Percentiles rank a stretch among this genome's conserved stretches.
phyloP scores from a whole-genome alignment of 2,797 vertebrate species.

The Coranthus polyacanthus region DNA sequence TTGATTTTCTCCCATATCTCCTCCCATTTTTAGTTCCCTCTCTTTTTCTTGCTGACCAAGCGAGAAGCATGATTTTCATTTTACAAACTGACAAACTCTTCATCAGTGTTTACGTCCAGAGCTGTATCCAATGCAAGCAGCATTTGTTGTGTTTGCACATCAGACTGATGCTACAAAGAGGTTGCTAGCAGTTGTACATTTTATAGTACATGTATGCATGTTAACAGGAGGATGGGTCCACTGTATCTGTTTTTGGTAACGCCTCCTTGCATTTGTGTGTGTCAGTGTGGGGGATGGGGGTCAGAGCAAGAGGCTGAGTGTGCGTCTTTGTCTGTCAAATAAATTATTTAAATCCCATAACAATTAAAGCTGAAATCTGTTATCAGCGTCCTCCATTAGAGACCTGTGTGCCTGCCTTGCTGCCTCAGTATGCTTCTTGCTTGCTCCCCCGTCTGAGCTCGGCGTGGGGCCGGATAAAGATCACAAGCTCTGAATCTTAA shows the following conservation, averaged over 20 bases:
- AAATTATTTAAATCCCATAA: slow-evolving; percentile 87
- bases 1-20: not conserved
- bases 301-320: slow-evolving; percentile 49
- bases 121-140: slow-evolving; percentile 23
- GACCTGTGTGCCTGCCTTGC: slow-evolving; percentile 41
- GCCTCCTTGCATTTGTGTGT: slow-evolving; percentile 8
- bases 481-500: slow-evolving; percentile 75
- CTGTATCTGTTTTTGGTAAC: not conserved
- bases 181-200: slow-evolving; percentile 5
- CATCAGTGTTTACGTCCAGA: slow-evolving; percentile 17
- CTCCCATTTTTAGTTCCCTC: not conserved
- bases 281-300: slow-evolving; percentile 48
- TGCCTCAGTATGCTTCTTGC: slow-evolving; percentile 36
- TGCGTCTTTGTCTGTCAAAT: slow-evolving; percentile 78
- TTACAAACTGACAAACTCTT: slow-evolving; percentile 23
- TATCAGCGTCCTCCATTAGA: slow-evolving; percentile 77
- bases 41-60: slow-evolving; percentile 20
- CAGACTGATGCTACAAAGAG: slow-evolving; percentile 11
- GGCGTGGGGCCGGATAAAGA: slow-evolving; percentile 66
- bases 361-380: slow-evolving; percentile 84
- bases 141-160: slow-evolving; percentile 18
- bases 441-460: slow-evolving; percentile 37
- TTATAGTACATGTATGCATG: slow-evolving; percentile 7
- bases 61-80: slow-evolving; percentile 9
- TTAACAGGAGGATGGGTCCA: slow-evolving; percentile 28